Evolutionary conservation across 1,140 invertebrate genomes (phyloP), one percentile per base, ranked within the genome.

Genomic region (Glossosoma conforme): DNA sequence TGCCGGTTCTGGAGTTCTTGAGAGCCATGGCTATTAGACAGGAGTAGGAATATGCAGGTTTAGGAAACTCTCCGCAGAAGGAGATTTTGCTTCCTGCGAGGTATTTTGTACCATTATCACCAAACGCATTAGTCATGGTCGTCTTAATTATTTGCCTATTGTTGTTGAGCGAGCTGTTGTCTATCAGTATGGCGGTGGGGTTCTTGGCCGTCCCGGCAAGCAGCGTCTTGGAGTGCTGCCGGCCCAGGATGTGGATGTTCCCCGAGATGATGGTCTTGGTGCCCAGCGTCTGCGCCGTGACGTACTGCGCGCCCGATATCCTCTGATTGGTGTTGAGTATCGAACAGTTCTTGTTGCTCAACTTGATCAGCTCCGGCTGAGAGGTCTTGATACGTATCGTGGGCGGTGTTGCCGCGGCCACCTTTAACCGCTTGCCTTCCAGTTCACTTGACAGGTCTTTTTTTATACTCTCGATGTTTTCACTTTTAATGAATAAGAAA

Each of bases 21-120:
- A 98, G 73, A 2, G 96, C 93, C 87, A 98, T 88, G 1, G 94
- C 93, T 63, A 98, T 98, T 47, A 98, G 78, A 75, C 95, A 98
- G 22, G 92, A 96, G 64, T 98, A 98, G 1, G 93, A 97, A 71
- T 97, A 98, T 1, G 92, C 90, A 0, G 95, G 95, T 73, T 98
- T 98, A 0, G 93, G 93, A 65, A 91, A 97, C 1, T 82, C 77
- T 58, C 84, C 86, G 44, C 82, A 79, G 52, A 80, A 32, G 4
- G 42, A n/a, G 61, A 66, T 57, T 76, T 72, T 61, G 28, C 44
- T 78, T 45, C 59, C 59, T 57, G 68, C 68, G 44, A 73, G 56
- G 66, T 68, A 73, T 63, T 77, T 67, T 63, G 73, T 57, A 65
- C 44, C 2, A 61, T 62, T 68, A 53, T 76, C 57, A 68, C 44